Conservation (phyloP, 2,113 vertebrate species). For the Helogale parvula region DNA sequence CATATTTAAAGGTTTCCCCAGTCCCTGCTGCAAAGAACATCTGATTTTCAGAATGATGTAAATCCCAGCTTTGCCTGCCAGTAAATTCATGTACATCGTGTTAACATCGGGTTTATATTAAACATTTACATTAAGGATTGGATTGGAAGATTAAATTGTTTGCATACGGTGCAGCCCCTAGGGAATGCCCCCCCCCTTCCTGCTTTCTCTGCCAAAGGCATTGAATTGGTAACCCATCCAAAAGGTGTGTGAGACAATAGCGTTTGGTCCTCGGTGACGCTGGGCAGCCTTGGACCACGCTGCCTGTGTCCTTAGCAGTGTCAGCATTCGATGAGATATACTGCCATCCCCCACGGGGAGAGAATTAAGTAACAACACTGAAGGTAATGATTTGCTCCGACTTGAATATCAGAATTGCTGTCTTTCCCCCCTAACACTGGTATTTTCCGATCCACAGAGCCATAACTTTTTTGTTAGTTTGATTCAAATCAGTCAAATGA, state of each 20-base stretch:
- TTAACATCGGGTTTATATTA: conserved; percentile 76
- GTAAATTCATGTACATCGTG: conserved; percentile 59
- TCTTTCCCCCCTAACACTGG: conserved; percentile 23
- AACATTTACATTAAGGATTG: conserved; percentile 68
- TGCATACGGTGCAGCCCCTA: conserved; percentile 11
- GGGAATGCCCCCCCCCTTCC: neutral
- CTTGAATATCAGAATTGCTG: conserved; percentile 13
- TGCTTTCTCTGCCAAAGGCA: neutral
- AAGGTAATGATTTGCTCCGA: neutral
- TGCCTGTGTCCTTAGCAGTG: neutral
- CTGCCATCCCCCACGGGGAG: accelerated
- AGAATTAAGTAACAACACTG: neutral
- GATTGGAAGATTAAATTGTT: conserved; percentile 70
- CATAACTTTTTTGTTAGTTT: conserved; percentile 49
- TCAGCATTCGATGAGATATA: neutral
- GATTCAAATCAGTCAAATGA: neutral
- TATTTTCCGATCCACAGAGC: conserved; percentile 41
- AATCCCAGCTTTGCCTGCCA: conserved; percentile 45
- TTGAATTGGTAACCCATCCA: neutral
- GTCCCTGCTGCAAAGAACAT: conserved; percentile 30
- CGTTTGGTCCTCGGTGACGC: accelerated
- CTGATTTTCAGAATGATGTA: conserved; percentile 62
- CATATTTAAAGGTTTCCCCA: conserved; percentile 4
- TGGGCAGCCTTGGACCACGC: neutral
- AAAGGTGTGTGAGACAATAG: neutral